Evolutionary conservation across 2,888 invertebrate genomes (phyloP), one percentile per base, ranked within the genome.

Genomic region (Drosophila neonasuta): DNA sequence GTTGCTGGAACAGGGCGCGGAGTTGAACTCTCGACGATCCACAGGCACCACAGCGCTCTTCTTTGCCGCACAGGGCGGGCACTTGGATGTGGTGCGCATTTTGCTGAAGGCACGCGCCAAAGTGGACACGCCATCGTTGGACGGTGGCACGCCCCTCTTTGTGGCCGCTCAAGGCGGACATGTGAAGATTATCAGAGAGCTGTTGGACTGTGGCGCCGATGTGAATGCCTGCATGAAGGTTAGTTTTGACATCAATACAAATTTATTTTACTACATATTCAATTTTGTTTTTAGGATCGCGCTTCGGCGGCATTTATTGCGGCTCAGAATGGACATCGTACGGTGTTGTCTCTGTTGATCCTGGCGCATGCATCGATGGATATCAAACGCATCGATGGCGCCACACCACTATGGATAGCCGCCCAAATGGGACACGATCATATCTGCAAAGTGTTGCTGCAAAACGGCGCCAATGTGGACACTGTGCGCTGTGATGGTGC

Each of bases 71-170:
- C 98, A 98, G 91, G 96, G 96, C 77, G 98, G 98, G 8, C 97
- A 94, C 91, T 92, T 96, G 77, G 96, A 97, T 89, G 94, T 97
- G 72, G 96, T 96, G 24, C 92, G 93, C 69, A 91, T 96, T 73
- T 92, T 98, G 77, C 92, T 98, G 63, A 95, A 96, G 86, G 93
- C 95, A 78, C 96, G 96, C 13, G 96, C 96, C 0, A 92, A 92
- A 60, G 94, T 97, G 68, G 95, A 97, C 90, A 95, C 94, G 13
- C 93, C 95, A 10, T 96, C 96, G 87, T 93, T 95, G 90, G 98
- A 98, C 90, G 97, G 98, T n/a, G 98, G 97, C 61, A 97, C 98
- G 30, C 96, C 98, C 0, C 92, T 98, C 62, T 97, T 98, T 90
- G 96, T 98, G 58, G 91, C 98, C 52, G 96, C 97, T 77, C 97